These are phyloP conservation scores for Apantesis nais DNA, from an alignment of 2,888 invertebrate genomes.

Conservation along the genomic window DNA sequence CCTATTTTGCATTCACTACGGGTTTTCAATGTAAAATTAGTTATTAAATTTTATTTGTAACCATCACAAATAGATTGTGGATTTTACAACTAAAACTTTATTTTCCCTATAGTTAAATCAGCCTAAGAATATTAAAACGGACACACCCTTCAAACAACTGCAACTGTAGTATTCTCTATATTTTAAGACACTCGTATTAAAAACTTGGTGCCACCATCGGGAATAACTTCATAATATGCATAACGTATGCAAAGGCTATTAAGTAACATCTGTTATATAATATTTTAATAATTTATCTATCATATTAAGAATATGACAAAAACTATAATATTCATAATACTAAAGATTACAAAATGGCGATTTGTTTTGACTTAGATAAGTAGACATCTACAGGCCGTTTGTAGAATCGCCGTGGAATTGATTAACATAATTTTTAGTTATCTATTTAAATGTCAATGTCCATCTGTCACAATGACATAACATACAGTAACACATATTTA, in stretches of 20 bases:
- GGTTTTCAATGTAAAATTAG: too few relatives aligned
- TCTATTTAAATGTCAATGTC: slow-evolving; percentile 20
- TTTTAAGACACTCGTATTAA: background rate
- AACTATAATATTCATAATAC: background rate
- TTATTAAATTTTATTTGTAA: too few relatives aligned
- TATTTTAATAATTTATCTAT: background rate
- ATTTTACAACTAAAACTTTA: too few relatives aligned
- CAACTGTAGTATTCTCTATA: background rate
- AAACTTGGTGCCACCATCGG: too few relatives aligned
- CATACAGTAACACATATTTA: background rate
- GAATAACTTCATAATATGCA: background rate
- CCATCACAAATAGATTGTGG: too few relatives aligned
- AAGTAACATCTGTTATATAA: slow-evolving; percentile 3
- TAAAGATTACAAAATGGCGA: slow-evolving; percentile 19
- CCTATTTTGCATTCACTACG: background rate
- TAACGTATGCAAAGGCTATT: background rate
- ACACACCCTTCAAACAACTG: too few relatives aligned
- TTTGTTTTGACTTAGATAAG: slow-evolving; percentile 20
- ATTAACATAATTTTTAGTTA: slow-evolving; percentile 41
- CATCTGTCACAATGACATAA: slow-evolving; percentile 1
- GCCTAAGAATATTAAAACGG: too few relatives aligned
- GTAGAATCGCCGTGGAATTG: slow-evolving; percentile 47
- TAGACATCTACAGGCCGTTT: slow-evolving; percentile 26
- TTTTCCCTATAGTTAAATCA: too few relatives aligned
- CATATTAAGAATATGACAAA: slow-evolving; percentile 12